Percentiles rank a stretch among this genome's conserved stretches.
These are phyloP conservation scores for Malurus alboscapulatus DNA, from an alignment of 2,113 vertebrate species.

Conservation along the genomic window DNA sequence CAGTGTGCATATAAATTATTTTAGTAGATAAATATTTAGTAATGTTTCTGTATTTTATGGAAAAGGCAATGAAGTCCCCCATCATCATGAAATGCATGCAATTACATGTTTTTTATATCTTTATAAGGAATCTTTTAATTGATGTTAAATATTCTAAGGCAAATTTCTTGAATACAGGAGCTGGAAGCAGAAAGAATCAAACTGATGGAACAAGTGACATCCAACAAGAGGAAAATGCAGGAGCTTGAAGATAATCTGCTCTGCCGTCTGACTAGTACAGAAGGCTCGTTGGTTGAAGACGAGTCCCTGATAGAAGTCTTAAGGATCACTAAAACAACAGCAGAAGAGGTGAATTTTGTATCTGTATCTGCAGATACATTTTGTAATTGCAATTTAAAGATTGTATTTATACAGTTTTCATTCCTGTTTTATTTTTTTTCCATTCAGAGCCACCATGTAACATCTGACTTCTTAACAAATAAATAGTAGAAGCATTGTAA, in stretches of 20 bases:
- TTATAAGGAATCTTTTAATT: background rate
- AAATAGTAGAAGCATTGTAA: background rate
- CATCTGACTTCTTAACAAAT: background rate
- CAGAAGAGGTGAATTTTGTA: constrained; percentile 76
- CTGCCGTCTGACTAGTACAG: constrained; percentile 78
- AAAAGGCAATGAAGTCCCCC: background rate
- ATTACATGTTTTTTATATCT: background rate
- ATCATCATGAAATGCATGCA: background rate
- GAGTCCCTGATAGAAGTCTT: constrained; percentile 82
- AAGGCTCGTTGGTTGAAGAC: constrained; percentile 85
- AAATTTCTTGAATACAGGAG: constrained; percentile 67
- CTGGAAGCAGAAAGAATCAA: constrained; percentile 82
- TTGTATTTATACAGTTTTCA: background rate
- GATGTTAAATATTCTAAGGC: background rate
- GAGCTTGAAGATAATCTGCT: constrained; percentile 84
- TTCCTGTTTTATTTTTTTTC: background rate
- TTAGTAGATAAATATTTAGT: background rate
- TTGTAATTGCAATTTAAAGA: background rate
- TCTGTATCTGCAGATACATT: background rate
- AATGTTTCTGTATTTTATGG: background rate
- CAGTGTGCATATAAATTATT: background rate
- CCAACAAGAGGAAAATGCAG: constrained; percentile 85
- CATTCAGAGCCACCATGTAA: background rate
- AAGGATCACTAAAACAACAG: constrained; percentile 79
- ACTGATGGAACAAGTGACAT: constrained; percentile 82